phyloP scores from a whole-genome alignment of 2,797 vertebrate species.

The Enteromius anoplus region DNA sequence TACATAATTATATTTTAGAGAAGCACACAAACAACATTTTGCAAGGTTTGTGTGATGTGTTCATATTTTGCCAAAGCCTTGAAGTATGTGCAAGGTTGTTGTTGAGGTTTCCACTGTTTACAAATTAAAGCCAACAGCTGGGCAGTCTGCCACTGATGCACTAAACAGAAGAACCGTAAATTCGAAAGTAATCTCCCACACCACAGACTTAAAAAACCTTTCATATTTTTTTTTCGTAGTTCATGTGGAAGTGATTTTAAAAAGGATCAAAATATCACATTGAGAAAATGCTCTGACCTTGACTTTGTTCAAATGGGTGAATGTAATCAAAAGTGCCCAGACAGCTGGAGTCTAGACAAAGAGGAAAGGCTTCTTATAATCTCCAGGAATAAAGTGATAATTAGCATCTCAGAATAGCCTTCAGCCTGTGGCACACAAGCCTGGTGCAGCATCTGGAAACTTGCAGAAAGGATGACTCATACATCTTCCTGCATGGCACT shows the following conservation, averaged over 20 bases:
- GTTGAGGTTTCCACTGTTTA: constrained; percentile 1
- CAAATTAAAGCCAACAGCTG: constrained; percentile 17
- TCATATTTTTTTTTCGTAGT: background rate
- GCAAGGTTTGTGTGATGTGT: background rate
- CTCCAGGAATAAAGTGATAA: constrained; percentile 46
- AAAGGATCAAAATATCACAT: background rate
- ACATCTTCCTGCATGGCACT: background rate
- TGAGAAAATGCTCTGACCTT: constrained; percentile 5
- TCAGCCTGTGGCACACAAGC: constrained; percentile 18
- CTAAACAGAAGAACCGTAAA: constrained; percentile 17
- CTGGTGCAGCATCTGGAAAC: constrained; percentile 49
- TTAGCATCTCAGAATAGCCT: constrained; percentile 45
- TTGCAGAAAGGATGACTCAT: constrained; percentile 35
- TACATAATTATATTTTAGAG: background rate
- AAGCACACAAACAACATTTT: background rate
- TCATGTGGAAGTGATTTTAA: background rate
- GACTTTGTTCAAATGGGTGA: background rate
- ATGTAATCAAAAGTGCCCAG: constrained; percentile 34
- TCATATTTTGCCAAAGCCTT: constrained; percentile 4
- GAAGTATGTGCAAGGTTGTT: background rate
- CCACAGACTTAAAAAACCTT: background rate
- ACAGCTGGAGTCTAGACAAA: constrained; percentile 38
- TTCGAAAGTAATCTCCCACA: background rate
- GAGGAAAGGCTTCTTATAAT: constrained; percentile 39
- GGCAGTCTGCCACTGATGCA: constrained; percentile 12